Conservation (phyloP, 2,888 invertebrate species). For the Allygus modestus region DNA sequence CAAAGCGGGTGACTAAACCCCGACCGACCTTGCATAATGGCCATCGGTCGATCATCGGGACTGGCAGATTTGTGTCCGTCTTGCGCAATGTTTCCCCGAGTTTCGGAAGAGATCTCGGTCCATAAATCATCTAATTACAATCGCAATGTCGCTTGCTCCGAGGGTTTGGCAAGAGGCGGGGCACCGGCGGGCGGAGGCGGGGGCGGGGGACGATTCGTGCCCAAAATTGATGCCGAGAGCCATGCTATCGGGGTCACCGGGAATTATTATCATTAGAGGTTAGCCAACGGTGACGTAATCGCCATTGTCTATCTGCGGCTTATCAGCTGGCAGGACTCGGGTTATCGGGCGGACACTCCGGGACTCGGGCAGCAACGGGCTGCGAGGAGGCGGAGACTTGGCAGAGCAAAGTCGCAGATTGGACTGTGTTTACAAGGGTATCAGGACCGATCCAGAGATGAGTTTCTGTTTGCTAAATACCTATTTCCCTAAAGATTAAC, state of each 20-base stretch:
- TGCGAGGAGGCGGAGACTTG: no score
- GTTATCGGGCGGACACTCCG: conserved; percentile 4
- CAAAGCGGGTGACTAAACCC: conserved; percentile 46
- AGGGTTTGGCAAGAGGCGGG: conserved; percentile 10
- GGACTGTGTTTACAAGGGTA: neutral
- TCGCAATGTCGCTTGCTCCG: conserved; percentile 20
- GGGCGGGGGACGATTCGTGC: conserved; percentile 49
- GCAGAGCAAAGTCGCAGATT: neutral
- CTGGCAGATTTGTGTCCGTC: conserved; percentile 43
- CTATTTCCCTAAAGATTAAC: no score
- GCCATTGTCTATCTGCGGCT: conserved; percentile 47
- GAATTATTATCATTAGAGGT: conserved; percentile 59
- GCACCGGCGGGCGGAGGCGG: neutral
- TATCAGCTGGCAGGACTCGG: conserved; percentile 12
- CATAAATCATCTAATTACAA: conserved; percentile 57
- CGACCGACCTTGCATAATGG: conserved; percentile 30
- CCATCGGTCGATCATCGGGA: conserved; percentile 19
- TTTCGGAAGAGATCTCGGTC: conserved; percentile 53
- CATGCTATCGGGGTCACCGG: conserved; percentile 59
- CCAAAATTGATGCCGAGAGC: conserved; percentile 59
- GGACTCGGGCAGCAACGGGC: neutral
- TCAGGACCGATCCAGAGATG: no score
- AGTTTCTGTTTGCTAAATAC: no score
- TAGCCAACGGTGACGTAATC: conserved; percentile 56
- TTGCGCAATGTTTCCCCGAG: conserved; percentile 41